Conservation (phyloP, 1,140 invertebrate genomes). For the Trichonephila clavipes region DNA sequence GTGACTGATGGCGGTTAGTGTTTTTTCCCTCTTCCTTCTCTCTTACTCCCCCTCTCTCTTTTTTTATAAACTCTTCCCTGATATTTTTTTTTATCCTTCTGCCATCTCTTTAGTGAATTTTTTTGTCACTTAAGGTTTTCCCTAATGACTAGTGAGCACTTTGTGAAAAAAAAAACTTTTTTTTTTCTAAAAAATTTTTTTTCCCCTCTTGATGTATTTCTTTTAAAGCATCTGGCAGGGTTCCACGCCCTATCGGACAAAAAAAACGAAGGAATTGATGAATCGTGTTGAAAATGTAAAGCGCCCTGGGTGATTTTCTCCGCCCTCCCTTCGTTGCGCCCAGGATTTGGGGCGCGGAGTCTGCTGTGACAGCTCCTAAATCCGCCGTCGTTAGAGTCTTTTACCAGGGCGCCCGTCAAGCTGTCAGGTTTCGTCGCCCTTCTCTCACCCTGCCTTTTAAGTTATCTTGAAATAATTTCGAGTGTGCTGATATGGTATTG, state of each 20-base stretch:
- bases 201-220: conserved; percentile 44
- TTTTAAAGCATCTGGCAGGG: conserved; percentile 69
- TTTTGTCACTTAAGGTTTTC: conserved; percentile 68
- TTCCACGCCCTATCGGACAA: not conserved
- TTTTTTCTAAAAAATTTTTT: not conserved
- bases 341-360: not conserved
- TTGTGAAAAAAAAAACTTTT: not conserved
- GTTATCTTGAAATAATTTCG: conserved; percentile 41
- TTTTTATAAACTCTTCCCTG: not conserved
- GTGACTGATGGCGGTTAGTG: conserved; percentile 71
- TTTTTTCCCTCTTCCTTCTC: conserved; percentile 34
- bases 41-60: not conserved
- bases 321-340: not conserved
- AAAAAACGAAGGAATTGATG: conserved; percentile 30
- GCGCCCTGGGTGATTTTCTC: conserved; percentile 37
- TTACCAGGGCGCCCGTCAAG: not conserved
- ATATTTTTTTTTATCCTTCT: conserved; percentile 3
- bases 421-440: not conserved
- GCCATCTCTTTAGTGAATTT: conserved; percentile 43
- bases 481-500: conserved; percentile 32
- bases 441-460: not conserved
- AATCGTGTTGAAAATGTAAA: conserved; percentile 69
- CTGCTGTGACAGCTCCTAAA: conserved; percentile 30
- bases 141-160: conserved; percentile 60
- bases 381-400: conserved; percentile 25